Percentiles rank a stretch among this genome's conserved stretches.
These are phyloP conservation scores for Prochilodus magdalenae DNA, from an alignment of 2,113 vertebrate genomes.

Conservation along the genomic window DNA sequence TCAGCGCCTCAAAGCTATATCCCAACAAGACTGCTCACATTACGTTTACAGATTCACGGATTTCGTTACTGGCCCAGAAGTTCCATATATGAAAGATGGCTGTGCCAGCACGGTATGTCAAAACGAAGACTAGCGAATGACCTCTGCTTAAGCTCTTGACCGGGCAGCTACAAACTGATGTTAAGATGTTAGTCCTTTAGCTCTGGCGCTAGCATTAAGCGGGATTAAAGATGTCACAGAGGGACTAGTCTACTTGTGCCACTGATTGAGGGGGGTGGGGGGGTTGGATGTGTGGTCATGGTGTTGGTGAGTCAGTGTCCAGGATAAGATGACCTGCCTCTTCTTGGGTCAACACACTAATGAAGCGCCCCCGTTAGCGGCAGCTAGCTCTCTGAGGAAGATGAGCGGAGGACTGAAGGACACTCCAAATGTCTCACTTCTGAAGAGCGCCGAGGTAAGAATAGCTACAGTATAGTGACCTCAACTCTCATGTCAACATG, in stretches of 20 bases:
- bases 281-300: too few species aligned
- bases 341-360: conserved; percentile 18
- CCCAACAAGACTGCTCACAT: neutral
- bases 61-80: neutral
- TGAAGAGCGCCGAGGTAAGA: neutral
- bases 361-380: conserved; percentile 12
- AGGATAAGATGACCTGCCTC: neutral
- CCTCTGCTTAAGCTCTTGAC: neutral
- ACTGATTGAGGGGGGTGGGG: neutral
- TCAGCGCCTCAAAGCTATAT: too few species aligned
- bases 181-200: neutral
- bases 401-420: conserved; percentile 4
- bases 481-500: neutral
- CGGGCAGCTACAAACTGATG: neutral
- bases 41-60: neutral
- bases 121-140: neutral
- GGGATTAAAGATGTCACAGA: neutral
- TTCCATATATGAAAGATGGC: neutral
- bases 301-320: neutral
- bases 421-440: conserved; percentile 31
- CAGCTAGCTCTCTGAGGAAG: neutral
- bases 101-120: neutral
- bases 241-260: neutral
- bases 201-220: neutral
- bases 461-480: neutral